A percentile compares a stretch with the other conserved stretches of the same genome.
Evolutionary conservation across 2,797 vertebrate species (phyloP).

Genomic region (Phyllotis vaccarum): DNA sequence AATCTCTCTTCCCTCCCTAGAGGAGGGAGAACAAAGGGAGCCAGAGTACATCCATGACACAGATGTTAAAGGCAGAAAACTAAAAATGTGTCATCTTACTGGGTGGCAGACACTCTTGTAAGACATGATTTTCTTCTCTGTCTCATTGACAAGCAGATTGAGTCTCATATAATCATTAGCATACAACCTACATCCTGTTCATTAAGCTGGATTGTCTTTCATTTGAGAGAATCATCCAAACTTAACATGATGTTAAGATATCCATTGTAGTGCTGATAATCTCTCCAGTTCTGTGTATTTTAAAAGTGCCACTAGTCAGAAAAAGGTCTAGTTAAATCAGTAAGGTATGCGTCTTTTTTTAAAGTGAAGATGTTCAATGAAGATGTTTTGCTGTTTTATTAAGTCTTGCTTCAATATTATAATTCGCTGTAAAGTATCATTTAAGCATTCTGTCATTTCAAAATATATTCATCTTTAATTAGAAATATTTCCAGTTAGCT

Average conservation of each 20-base stretch:
- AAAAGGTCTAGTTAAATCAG: constrained; percentile 14
- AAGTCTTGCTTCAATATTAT: constrained; percentile 15
- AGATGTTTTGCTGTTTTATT: constrained; percentile 45
- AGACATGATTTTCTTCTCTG: neutral
- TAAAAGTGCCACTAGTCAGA: constrained; percentile 27
- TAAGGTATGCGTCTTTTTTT: constrained; percentile 13
- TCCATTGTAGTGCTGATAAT: neutral
- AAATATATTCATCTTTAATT: constrained; percentile 61
- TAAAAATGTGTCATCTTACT: neutral
- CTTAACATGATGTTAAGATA: constrained; percentile 7
- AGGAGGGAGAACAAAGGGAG: neutral
- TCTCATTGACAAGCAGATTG: neutral
- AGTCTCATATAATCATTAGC: neutral
- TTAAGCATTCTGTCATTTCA: constrained; percentile 55
- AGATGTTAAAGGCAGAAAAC: neutral
- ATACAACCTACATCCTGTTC: neutral
- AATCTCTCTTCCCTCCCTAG: neutral
- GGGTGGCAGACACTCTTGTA: neutral
- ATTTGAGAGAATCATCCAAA: constrained; percentile 37
- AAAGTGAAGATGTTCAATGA: constrained; percentile 47
- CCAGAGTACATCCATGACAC: neutral
- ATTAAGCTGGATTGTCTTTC: neutral
- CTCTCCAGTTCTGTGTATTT: neutral
- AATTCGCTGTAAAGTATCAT: constrained; percentile 51
- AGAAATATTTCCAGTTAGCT: constrained; percentile 62